A percentile compares a stretch with the other conserved stretches of the same genome.
Conservation (phyloP, 2,113 vertebrate genomes). For the Crotophaga sulcirostris region DNA sequence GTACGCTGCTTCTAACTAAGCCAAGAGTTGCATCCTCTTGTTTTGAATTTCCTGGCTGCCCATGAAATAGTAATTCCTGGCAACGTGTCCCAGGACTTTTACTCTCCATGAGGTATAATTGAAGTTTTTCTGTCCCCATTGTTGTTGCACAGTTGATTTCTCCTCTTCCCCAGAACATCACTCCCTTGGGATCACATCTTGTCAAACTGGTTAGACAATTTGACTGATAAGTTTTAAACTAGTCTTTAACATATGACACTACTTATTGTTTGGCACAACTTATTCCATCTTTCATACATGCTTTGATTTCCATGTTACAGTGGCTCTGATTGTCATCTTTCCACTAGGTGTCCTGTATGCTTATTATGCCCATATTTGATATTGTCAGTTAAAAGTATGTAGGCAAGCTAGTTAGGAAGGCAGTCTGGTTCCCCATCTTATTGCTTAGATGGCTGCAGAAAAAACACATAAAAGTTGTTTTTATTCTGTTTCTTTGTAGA, state of each 20-base stretch:
- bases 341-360: neutral
- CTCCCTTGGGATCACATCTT: neutral
- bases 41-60: neutral
- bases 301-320: neutral
- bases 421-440: neutral
- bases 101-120: neutral
- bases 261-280: neutral
- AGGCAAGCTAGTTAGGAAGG: neutral
- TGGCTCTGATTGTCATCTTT: neutral
- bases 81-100: rapidly evolving
- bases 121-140: neutral
- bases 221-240: neutral
- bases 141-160: neutral
- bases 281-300: neutral
- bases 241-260: neutral
- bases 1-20: neutral
- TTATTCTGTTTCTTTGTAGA: neutral
- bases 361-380: neutral
- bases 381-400: neutral
- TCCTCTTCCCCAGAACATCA: neutral
- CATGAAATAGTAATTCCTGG: neutral
- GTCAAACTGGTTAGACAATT: neutral
- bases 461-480: neutral
- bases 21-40: neutral
- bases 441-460: neutral